Percentiles rank a stretch among this genome's conserved stretches.
These are phyloP conservation scores for Ramazzottius varieornatus DNA, from an alignment of 2,888 invertebrate genomes.

Conservation along the genomic window DNA sequence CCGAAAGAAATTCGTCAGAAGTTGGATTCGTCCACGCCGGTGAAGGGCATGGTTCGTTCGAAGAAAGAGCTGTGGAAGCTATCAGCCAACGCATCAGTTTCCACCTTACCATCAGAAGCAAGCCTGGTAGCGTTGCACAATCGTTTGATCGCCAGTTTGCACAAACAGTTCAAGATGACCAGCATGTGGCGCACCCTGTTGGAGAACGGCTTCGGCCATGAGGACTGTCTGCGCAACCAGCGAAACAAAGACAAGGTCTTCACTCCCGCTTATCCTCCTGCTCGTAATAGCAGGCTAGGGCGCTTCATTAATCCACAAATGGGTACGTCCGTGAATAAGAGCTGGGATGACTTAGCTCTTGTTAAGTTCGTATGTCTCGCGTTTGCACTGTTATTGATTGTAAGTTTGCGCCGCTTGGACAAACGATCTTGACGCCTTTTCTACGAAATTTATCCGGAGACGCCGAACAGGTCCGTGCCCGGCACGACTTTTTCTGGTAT, in stretches of 20 bases:
- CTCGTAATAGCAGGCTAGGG: slow-evolving; percentile 25
- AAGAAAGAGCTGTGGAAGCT: not conserved
- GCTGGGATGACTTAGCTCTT: no score
- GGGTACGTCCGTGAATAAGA: slow-evolving; percentile 15
- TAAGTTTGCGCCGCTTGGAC: no score
- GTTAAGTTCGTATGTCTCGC: no score
- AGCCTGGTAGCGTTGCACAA: slow-evolving; percentile 64
- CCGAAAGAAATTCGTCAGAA: slow-evolving; percentile 6
- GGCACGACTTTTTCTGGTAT: no score
- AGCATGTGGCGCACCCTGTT: slow-evolving; percentile 73
- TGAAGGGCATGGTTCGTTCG: no score
- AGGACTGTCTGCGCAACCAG: slow-evolving; percentile 59
- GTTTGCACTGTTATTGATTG: no score
- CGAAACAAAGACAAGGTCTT: slow-evolving; percentile 32
- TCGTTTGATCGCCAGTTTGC: slow-evolving; percentile 62
- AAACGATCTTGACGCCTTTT: no score
- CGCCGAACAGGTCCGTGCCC: no score
- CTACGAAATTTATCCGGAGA: no score
- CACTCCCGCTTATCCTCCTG: slow-evolving; percentile 41
- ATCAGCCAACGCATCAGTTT: not conserved
- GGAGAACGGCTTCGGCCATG: slow-evolving; percentile 40
- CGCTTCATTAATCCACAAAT: slow-evolving; percentile 20
- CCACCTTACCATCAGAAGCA: slow-evolving; percentile 34
- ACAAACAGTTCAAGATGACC: slow-evolving; percentile 71
- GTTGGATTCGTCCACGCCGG: slow-evolving; percentile 5